Evolutionary conservation across 2,113 vertebrate species (phyloP).

Genomic region (Osmerus eperlanus): DNA sequence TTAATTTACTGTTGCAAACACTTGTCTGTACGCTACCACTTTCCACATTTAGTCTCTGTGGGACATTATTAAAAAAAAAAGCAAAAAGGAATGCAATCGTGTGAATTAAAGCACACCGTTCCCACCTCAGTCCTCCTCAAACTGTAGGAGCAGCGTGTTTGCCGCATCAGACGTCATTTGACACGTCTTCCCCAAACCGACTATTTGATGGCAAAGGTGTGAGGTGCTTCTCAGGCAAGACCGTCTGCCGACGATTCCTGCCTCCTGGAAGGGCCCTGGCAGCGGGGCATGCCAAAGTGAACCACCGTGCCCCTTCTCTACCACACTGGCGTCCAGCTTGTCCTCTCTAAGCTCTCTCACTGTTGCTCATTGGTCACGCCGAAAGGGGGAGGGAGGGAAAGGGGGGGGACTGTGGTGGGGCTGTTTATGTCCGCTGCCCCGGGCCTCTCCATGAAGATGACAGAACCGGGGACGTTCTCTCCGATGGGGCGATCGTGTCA

Average conservation of each 20-base stretch:
- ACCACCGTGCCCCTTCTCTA: not conserved
- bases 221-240: conserved; percentile 12
- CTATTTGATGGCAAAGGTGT: not conserved
- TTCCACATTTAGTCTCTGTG: conserved; percentile 8
- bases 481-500: not conserved
- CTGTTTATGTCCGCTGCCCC: not conserved
- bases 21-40: not conserved
- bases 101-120: too few species aligned
- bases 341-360: not conserved
- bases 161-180: not conserved
- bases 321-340: conserved; percentile 1
- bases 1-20: not conserved
- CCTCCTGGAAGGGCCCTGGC: conserved; percentile 8
- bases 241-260: conserved; percentile 22
- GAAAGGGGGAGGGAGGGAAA: too few species aligned
- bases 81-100: too few species aligned
- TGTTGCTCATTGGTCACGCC: not conserved
- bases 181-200: not conserved
- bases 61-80: too few species aligned
- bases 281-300: not conserved
- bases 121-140: not conserved
- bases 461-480: not conserved
- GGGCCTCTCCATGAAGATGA: not conserved
- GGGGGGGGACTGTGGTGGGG: too few species aligned
- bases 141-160: not conserved